Conservation (phyloP, 2,797 vertebrate species). For the Lacerta agilis region DNA sequence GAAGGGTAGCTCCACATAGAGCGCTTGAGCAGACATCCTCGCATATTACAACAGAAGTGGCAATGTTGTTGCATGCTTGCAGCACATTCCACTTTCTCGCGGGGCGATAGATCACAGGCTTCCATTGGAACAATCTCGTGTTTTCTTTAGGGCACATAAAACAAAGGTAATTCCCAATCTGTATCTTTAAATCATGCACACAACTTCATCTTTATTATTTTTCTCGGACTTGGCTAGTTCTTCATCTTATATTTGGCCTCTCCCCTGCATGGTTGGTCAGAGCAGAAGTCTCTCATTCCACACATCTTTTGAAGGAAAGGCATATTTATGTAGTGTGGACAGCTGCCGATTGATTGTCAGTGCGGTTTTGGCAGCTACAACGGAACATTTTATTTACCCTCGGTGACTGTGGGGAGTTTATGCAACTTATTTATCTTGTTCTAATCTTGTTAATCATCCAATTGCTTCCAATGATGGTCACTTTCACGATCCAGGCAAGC, state of each 20-base stretch:
- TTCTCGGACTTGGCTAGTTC: neutral
- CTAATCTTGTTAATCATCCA: slow-evolving; percentile 35
- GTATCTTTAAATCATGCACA: neutral
- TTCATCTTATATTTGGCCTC: neutral
- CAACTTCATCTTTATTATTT: neutral
- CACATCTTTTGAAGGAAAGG: slow-evolving; percentile 8
- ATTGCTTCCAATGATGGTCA: slow-evolving; percentile 19
- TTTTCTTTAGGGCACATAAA: neutral
- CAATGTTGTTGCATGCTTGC: neutral
- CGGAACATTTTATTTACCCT: slow-evolving; percentile 36
- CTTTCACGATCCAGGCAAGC: neutral
- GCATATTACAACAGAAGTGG: neutral
- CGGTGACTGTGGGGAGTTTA: slow-evolving; percentile 26
- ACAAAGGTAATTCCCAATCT: neutral
- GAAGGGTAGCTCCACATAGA: too few relatives aligned
- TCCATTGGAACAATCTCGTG: neutral
- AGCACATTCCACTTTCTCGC: neutral
- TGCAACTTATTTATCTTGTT: slow-evolving; percentile 40
- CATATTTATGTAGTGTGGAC: slow-evolving; percentile 8
- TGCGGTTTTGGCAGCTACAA: slow-evolving; percentile 24
- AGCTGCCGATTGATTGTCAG: slow-evolving; percentile 27
- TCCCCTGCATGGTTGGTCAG: neutral
- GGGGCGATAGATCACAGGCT: neutral
- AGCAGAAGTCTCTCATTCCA: neutral
- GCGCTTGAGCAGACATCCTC: neutral